Base-by-base conservation (phyloP, 2,113 vertebrate genomes). In the Barbus barbus region DNA sequence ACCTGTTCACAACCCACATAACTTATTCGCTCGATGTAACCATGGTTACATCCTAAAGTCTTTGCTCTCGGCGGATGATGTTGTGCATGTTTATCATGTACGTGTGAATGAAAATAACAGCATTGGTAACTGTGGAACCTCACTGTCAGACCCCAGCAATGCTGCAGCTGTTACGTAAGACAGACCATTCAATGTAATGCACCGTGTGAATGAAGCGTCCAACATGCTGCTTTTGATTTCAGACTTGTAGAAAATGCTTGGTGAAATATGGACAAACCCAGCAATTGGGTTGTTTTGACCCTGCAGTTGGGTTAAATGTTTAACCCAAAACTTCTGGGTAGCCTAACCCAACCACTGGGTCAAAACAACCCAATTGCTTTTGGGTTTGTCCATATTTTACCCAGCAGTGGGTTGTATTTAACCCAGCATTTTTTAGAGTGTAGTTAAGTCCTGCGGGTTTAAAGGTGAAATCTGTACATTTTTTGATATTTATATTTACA, bases 21-120 rank as follows among this genome's bases (percentile, higher is more conserved):
- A 84, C 60, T 72, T 41, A 33, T 24, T 65, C 63, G 3, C 51
- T 84, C 22, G 5, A 20, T 67, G 88, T 88, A 88, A 88, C 90
- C 87, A 90, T 89, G 88, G 90, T 87, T 87, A 90, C 87, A 14
- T 80, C n/a, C 20, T 16, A 44, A 46, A 72, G 33, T 61, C 28
- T 87, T 85, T 73, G 46, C 77, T 79, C 36, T 83, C 41, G 38
- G 67, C 14, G 67, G 83, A 75, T 71, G 72, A 58, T 67, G 58
- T 71, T 82, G 24, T 74, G 31, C 65, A 9, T 74, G 77, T 74
- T 83, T 69, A 85, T 24, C 31, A 2, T 81, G 84, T 79, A 36
- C 76, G 41, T 58, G 31, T 31, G 65, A 79, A 76, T 63, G 51
- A 81, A 86, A 81, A 71, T 86, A 67, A 63, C 85, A 76, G 46